phyloP scores from a whole-genome alignment of 2,113 vertebrate species.

The Sander lucioperca region DNA sequence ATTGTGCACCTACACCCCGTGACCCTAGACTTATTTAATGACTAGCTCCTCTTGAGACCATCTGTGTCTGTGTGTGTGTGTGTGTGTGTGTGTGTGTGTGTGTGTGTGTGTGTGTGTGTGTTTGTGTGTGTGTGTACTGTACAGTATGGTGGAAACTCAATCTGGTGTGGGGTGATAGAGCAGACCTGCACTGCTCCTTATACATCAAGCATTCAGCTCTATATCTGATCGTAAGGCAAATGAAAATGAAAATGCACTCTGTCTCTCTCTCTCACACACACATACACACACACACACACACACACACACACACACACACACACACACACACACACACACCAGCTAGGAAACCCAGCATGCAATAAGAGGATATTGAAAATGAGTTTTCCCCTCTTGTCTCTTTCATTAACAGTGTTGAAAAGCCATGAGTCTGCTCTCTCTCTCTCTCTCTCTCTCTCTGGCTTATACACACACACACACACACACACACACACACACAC shows the following conservation, averaged over 20 bases:
- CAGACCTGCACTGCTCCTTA: conserved; percentile 63
- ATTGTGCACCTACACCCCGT: conserved; percentile 65
- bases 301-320: conserved; percentile 11
- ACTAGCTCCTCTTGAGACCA: conserved; percentile 68
- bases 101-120: conserved; percentile 10
- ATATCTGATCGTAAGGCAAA: conserved; percentile 49
- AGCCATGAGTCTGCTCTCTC: conserved; percentile 59
- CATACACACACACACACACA: neutral
- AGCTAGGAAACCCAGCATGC: conserved; percentile 55
- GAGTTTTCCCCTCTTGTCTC: conserved; percentile 74
- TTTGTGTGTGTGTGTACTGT: conserved; percentile 36
- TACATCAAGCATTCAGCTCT: conserved; percentile 62
- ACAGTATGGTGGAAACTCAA: conserved; percentile 70
- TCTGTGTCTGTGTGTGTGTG: conserved; percentile 53
- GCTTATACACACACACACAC: conserved; percentile 33
- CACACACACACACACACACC: conserved; percentile 14
- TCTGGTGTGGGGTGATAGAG: conserved; percentile 76
- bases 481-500: conserved; percentile 55
- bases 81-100: conserved; percentile 19
- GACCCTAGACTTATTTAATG: conserved; percentile 69
- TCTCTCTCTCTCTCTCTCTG: conserved; percentile 38
- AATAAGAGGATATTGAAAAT: conserved; percentile 76
- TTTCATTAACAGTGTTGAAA: conserved; percentile 83
- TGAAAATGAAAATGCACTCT: conserved; percentile 37
- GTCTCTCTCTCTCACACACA: neutral